phyloP scores from a whole-genome alignment of 1,140 invertebrate genomes.

The Platorchestia sp. region DNA sequence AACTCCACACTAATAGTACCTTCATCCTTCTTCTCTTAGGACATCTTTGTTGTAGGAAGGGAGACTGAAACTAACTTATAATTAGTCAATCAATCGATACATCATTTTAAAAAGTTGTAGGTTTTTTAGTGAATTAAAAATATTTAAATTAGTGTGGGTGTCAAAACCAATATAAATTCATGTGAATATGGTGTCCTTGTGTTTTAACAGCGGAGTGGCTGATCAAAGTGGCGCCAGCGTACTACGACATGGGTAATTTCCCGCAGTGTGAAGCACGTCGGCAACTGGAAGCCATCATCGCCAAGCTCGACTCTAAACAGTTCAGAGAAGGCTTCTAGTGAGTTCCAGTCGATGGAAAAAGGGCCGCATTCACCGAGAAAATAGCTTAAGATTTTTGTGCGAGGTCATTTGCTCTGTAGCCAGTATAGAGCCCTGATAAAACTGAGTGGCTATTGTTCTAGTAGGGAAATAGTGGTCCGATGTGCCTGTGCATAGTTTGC shows the following conservation, averaged over 20 bases:
- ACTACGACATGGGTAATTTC: conserved; percentile 98
- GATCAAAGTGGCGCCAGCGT: conserved; percentile 95
- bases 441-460: too few relatives aligned
- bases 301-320: conserved; percentile 86
- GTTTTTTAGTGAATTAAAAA: too few relatives aligned
- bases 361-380: neutral
- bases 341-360: conserved; percentile 66
- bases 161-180: too few relatives aligned
- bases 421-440: too few relatives aligned
- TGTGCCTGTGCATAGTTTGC: neutral
- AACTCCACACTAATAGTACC: too few relatives aligned
- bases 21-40: too few relatives aligned
- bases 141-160: too few relatives aligned
- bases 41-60: too few relatives aligned
- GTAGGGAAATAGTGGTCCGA: neutral
- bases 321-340: conserved; percentile 86
- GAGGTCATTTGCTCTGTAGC: too few relatives aligned
- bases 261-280: conserved; percentile 96
- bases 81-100: too few relatives aligned
- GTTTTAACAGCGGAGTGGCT: conserved; percentile 87
- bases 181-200: conserved; percentile 56
- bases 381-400: neutral
- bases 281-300: conserved; percentile 88
- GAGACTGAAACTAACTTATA: too few relatives aligned
- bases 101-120: too few relatives aligned